phyloP scores from a whole-genome alignment of 2,888 invertebrate species.

The Acrocyrtus sp. region DNA sequence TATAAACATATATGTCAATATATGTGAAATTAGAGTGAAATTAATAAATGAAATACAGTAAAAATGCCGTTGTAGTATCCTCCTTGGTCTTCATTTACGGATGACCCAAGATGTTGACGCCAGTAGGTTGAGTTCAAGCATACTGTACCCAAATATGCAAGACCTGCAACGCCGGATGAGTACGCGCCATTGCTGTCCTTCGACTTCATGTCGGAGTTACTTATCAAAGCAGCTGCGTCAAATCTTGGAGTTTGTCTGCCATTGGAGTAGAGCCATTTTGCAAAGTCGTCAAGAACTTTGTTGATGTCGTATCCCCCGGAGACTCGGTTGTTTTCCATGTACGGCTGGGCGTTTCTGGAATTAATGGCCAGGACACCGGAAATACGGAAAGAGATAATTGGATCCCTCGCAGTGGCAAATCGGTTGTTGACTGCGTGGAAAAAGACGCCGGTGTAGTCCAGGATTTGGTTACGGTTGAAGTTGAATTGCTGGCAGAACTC shows the following conservation, averaged over 20 bases:
- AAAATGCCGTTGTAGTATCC: conserved; percentile 54
- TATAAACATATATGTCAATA: too few species aligned
- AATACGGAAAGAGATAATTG: conserved; percentile 45
- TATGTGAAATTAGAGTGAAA: too few species aligned
- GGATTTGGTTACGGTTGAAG: conserved; percentile 25
- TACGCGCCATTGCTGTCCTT: conserved; percentile 18
- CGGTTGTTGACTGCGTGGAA: conserved; percentile 58
- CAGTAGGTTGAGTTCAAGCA: conserved; percentile 40
- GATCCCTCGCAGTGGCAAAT: conserved; percentile 51
- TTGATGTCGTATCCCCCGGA: conserved; percentile 37
- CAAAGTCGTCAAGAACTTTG: conserved; percentile 43
- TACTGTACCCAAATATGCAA: conserved; percentile 44
- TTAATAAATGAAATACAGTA: too few species aligned
- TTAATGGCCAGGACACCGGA: conserved; percentile 40
- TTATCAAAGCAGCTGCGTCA: conserved; percentile 54
- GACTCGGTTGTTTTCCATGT: conserved; percentile 46
- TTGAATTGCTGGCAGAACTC: conserved; percentile 26
- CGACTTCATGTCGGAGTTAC: conserved; percentile 47
- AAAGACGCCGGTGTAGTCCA: conserved; percentile 53
- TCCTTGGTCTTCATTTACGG: conserved; percentile 53
- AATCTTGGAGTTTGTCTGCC: conserved; percentile 20
- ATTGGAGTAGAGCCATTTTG: conserved; percentile 48
- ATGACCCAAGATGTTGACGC: conserved; percentile 24
- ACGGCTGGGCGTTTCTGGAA: conserved; percentile 37
- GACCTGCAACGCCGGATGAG: conserved; percentile 34